Conservation (phyloP, 2,797 vertebrate genomes). For the Oreortyx pictus region DNA sequence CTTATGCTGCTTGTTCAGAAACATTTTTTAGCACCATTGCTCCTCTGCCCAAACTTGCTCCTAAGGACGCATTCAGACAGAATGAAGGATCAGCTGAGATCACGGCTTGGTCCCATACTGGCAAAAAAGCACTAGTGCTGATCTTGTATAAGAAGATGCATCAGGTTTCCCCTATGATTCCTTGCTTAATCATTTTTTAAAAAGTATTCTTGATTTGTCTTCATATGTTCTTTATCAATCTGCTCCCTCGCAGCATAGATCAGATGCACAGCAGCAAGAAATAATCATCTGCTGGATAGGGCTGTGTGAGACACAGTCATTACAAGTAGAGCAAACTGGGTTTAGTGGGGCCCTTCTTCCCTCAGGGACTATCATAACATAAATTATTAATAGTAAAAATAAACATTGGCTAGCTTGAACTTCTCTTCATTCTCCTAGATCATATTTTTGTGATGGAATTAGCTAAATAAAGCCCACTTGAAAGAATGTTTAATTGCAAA, state of each 20-base stretch:
- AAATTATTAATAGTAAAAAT: constrained; percentile 75
- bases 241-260: not conserved
- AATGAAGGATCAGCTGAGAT: not conserved
- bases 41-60: not conserved
- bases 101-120: not conserved
- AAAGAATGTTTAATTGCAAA: constrained; percentile 68
- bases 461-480: constrained; percentile 69
- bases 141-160: not conserved
- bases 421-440: constrained; percentile 48
- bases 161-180: not conserved
- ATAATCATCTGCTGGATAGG: constrained; percentile 6
- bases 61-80: constrained; percentile 1
- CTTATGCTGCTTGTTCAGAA: not conserved
- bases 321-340: constrained; percentile 21
- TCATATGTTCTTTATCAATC: not conserved
- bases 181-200: not conserved
- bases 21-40: not conserved
- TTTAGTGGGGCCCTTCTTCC: constrained; percentile 43
- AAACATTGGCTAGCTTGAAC: constrained; percentile 66
- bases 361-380: constrained; percentile 35
- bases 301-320: constrained; percentile 15
- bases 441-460: constrained; percentile 65
- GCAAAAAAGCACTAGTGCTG: constrained; percentile 36
- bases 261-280: not conserved
- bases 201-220: not conserved